Base-by-base conservation (phyloP, 2,797 vertebrate genomes). In the Cyprinodon diabolis region DNA sequence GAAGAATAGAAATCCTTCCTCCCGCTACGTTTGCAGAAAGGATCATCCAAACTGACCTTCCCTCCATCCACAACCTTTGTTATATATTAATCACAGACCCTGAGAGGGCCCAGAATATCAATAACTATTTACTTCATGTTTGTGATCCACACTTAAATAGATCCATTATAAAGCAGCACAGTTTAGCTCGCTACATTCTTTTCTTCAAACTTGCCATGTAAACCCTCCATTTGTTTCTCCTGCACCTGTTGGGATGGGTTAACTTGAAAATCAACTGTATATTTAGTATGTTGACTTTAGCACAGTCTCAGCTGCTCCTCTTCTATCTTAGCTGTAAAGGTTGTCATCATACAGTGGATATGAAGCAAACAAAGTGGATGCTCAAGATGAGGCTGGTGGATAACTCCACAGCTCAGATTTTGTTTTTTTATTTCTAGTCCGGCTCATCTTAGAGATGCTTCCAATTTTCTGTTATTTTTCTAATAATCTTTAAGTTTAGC, bases 201-300 rank as follows among this genome's bases (percentile, higher is more conserved):
- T 1, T 79, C 55, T 79, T 55, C 47, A 4, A n/a, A 47, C 62
- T 47, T 14, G 21, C 63, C 48, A 23, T 17, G 49, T n/a, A 47
- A 48, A 65, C 13, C 30, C 25, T 74, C 43, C 1, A 2, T 45
- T 45, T 55, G 17, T 23, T 48, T 71, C 25, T 71, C 57, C 11
- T 71, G 72, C 71, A 85, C 81, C 75, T 71, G 78, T 81, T 84
- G 54, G 0, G 51, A 15, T 0, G n/a, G 0, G 6, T 25, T 68
- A 25, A 19, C 45, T 2, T 68, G 0, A 11, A n/a, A 30, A 21
- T 45, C 62, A 23, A 65, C 43, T 68, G 66, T 37, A 62, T 11
- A 4, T 21, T 11, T 35, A 51, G 48, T 65, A 69, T 10, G 40
- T 40, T 69, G 17, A 72, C 45, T 62, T 68, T 21, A 68, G 72